Conservation (phyloP, 2,113 vertebrate species). For the Leucopsar rothschildi region DNA sequence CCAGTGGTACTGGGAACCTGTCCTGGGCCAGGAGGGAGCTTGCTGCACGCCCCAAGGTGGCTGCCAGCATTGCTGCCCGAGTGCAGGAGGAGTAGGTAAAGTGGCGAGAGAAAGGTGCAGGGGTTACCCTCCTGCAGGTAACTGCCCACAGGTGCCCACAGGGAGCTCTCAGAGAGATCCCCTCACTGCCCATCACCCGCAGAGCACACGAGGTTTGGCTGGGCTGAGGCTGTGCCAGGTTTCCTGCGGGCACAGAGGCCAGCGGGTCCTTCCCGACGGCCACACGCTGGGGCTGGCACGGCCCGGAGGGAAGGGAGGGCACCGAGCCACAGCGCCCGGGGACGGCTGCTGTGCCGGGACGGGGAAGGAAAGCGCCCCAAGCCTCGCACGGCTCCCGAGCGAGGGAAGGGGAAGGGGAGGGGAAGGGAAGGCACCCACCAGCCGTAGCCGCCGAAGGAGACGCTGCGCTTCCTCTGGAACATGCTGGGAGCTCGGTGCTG, state of each 20-base stretch:
- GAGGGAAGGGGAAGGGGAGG: neutral
- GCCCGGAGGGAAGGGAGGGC: neutral
- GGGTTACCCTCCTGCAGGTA: fast-evolving
- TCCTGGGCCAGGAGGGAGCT: fast-evolving
- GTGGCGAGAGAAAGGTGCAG: fast-evolving
- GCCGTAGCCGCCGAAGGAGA: conserved; percentile 93
- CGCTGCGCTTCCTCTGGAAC: conserved; percentile 89
- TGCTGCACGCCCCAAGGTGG: fast-evolving
- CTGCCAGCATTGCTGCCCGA: fast-evolving
- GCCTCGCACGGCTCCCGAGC: fast-evolving
- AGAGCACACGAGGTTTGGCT: fast-evolving
- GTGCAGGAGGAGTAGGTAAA: fast-evolving
- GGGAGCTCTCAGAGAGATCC: fast-evolving
- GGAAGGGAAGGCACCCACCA: conserved; percentile 78
- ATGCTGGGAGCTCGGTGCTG: conserved; percentile 59
- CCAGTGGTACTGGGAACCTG: fast-evolving
- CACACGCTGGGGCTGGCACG: fast-evolving
- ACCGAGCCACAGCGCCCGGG: fast-evolving
- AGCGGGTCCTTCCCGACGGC: fast-evolving
- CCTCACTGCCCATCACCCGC: fast-evolving
- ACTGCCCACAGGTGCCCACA: fast-evolving
- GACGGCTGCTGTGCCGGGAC: too few relatives aligned
- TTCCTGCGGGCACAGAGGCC: fast-evolving
- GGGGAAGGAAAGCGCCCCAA: neutral
- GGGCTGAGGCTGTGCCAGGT: neutral